phyloP scores from a whole-genome alignment of 1,140 invertebrate species.

The Pemphigus obesinymphae region DNA sequence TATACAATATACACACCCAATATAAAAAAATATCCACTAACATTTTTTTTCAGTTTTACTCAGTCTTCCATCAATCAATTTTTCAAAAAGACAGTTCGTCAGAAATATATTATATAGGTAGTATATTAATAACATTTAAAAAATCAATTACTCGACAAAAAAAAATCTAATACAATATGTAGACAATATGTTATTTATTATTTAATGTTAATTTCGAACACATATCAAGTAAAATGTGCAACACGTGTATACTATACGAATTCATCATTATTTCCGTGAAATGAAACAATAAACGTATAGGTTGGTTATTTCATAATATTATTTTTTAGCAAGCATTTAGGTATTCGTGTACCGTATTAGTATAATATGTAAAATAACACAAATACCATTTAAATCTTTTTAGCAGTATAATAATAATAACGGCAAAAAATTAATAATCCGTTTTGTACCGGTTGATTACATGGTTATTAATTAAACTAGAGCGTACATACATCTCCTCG shows the following conservation, averaged over 20 bases:
- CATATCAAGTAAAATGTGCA: neutral
- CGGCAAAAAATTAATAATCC: neutral
- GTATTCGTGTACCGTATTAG: too few species aligned
- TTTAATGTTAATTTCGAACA: neutral
- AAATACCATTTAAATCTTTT: too few species aligned
- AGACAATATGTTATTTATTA: neutral
- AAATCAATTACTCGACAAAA: neutral
- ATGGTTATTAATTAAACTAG: neutral
- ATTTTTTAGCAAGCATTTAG: too few species aligned
- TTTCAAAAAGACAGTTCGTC: neutral
- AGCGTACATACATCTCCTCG: neutral
- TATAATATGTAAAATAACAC: too few species aligned
- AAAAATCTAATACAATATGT: neutral
- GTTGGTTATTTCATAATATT: too few species aligned
- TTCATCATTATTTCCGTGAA: too few species aligned
- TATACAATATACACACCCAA: neutral
- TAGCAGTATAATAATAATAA: too few species aligned
- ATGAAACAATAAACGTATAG: too few species aligned
- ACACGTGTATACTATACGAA: neutral
- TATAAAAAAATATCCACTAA: neutral
- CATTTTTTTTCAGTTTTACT: neutral
- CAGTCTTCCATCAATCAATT: neutral
- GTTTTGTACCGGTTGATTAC: neutral
- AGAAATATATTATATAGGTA: neutral
- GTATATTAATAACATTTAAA: neutral